Evolutionary conservation across 1,140 invertebrate genomes (phyloP), one percentile per base, ranked within the genome.

Genomic region (Ceratitis capitata): DNA sequence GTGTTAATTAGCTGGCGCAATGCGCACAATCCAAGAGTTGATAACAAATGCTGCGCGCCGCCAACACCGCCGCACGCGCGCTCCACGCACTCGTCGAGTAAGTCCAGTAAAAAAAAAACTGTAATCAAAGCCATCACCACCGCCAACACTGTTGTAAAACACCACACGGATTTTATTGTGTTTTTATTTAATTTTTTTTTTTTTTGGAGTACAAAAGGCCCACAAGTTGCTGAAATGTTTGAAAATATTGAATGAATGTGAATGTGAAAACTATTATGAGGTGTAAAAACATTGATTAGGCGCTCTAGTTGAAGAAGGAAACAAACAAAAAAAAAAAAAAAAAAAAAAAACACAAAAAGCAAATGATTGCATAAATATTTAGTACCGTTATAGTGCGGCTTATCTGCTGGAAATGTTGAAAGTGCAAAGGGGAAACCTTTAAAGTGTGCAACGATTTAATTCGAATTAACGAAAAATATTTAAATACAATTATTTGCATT

Each of bases 241-340:
- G 32, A 78, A 35, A 26, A 23, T 78, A 78, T 45, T 26, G 29
- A 61, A 16, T 19, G 14, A 45, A 9, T 45, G n/a, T 26, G 19
- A 45, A 47, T 23, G 69, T 45, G 35, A n/a, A 23, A 42, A 78
- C 39, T 26, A 9, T 45, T 78, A 78, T 78, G 32, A 45, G 39
- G 69, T 78, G 69, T 78, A 78, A 78, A 78, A 78, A 45, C 45
- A 78, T 45, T 78, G 69, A 45, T 45, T 78, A 78, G 10, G 35
- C 69, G 39, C 39, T 26, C 26, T 5, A 29, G 29, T 26, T 19
- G n/a, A 26, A 26, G 7, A 6, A 26, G 29, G 19, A 78, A 78
- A 78, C 42, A 47, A 47, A 42, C 16, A 9, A 9, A 47, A 78
- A 69, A 39, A 23, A 9, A 78, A 64, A 32, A 29, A 29, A 32